phyloP scores from a whole-genome alignment of 2,797 vertebrate species.

The Pitangus sulphuratus region DNA sequence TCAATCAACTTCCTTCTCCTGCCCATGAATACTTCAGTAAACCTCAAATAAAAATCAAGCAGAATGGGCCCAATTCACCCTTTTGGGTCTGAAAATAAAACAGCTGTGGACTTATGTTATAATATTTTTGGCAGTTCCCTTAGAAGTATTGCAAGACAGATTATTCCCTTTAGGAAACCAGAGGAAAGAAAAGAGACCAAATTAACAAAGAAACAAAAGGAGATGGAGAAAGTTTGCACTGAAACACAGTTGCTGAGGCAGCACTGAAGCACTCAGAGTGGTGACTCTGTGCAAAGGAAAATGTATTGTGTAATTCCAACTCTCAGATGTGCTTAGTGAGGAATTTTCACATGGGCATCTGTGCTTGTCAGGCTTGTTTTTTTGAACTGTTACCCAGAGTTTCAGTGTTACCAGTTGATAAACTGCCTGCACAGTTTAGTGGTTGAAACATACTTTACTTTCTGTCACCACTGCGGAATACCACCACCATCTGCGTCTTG shows the following conservation, averaged over 20 bases:
- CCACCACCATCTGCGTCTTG: neutral
- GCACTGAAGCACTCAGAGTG: neutral
- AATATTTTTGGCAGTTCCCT: neutral
- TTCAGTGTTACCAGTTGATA: neutral
- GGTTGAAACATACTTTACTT: neutral
- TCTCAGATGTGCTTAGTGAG: neutral
- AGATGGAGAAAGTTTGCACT: neutral
- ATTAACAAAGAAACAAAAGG: neutral
- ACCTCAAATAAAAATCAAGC: neutral
- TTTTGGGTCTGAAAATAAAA: slow-evolving; percentile 9
- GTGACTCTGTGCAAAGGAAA: neutral
- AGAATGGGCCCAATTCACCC: neutral
- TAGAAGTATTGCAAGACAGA: neutral
- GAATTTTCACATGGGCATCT: neutral
- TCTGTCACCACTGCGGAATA: neutral
- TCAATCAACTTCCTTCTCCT: neutral
- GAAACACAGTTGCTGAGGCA: neutral
- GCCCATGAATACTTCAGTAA: neutral
- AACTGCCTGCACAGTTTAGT: neutral
- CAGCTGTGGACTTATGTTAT: neutral
- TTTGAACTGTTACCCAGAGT: neutral
- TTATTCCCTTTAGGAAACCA: neutral
- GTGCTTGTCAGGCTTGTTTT: neutral
- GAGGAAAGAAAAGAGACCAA: neutral
- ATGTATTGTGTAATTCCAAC: neutral